Conservation (phyloP, 2,888 invertebrate genomes). For the Drosophila hamatofila region DNA sequence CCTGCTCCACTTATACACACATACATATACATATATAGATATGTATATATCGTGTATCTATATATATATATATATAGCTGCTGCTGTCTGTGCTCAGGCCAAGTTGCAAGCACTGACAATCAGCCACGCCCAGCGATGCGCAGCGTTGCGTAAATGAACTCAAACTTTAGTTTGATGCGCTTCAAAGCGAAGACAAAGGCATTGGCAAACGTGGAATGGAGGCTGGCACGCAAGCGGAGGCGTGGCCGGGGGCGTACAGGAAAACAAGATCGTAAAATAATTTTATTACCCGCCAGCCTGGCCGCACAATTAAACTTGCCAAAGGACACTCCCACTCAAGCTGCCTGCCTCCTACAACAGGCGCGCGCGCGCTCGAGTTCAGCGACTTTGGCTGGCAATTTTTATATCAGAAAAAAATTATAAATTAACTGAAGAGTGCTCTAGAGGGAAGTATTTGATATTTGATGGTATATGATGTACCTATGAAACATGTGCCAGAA, state of each 20-base stretch:
- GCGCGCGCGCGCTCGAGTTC: slow-evolving; percentile 29
- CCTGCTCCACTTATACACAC: slow-evolving; percentile 35
- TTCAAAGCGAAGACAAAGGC: slow-evolving; percentile 35
- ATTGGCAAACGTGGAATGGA: background rate
- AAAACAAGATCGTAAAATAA: slow-evolving; percentile 78
- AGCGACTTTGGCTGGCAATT: slow-evolving; percentile 53
- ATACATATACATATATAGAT: background rate
- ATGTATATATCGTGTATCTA: background rate
- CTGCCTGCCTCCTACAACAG: background rate
- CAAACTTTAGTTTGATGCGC: slow-evolving; percentile 64
- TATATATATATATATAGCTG: slow-evolving; percentile 14
- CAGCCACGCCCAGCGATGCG: slow-evolving; percentile 42
- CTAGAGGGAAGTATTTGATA: no score
- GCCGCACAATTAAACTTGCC: slow-evolving; percentile 78
- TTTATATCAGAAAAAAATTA: slow-evolving; percentile 29
- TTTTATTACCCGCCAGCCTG: slow-evolving; percentile 77
- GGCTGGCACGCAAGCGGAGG: background rate
- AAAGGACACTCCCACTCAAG: slow-evolving; percentile 15
- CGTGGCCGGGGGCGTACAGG: slow-evolving; percentile 27
- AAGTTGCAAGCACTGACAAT: slow-evolving; percentile 50
- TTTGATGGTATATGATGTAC: background rate
- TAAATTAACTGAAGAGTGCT: background rate
- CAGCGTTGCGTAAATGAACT: slow-evolving; percentile 71
- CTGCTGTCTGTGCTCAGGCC: background rate
- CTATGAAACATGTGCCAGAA: background rate